Base-by-base conservation (phyloP, 2,888 invertebrate species). In the Spilosoma lubricipeda region DNA sequence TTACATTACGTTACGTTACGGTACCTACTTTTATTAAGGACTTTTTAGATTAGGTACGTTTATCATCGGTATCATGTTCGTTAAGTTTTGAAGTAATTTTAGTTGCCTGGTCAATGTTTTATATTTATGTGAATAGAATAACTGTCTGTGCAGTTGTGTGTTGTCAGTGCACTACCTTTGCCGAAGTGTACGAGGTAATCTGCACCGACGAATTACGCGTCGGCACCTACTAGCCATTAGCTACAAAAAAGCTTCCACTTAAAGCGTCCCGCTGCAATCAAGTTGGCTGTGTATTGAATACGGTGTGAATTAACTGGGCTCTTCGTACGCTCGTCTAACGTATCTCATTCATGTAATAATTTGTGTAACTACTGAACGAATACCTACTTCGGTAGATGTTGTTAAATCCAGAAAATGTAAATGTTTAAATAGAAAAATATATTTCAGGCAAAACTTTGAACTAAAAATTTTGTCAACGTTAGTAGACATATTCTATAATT, bases 231-330 rank as follows among this genome's bases (percentile, higher is more conserved):
- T 8, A 36, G 52, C 65, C 48, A 71, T 71, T 71, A 71, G 27
- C 33, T 64, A 64, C 30, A 45, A 56, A 71, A 64, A 71, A 71
- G 18, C n/a, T 71, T 27, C n/a, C 39, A 67, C 15, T 67, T n/a
- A 66, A 20, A 45, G 30, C 39, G 65, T n/a, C n/a, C 7, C n/a
- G 13, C 66, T 64, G 65, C 52, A 56, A 73, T 72, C 48, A 75
- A 65, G 71, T 71, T 0, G 45, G 64, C 64, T 18, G 45, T 64
- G 69, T 39, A 9, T 13, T 56, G 56, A 36, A 33, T 56, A 56
- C 30, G 52, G 33, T 68, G 33, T 39, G 48, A 42, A 33, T 64
- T 27, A 73, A 39, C 33, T 33, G 30, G 30, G 45, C 42, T 30
- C 9, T 11, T 20, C n/a, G 59, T 30, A n/a, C 67, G 45, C 42